Percentiles rank a stretch among this genome's conserved stretches.
phyloP scores from a whole-genome alignment of 2,888 invertebrate species.

The Chalcis sispes region DNA sequence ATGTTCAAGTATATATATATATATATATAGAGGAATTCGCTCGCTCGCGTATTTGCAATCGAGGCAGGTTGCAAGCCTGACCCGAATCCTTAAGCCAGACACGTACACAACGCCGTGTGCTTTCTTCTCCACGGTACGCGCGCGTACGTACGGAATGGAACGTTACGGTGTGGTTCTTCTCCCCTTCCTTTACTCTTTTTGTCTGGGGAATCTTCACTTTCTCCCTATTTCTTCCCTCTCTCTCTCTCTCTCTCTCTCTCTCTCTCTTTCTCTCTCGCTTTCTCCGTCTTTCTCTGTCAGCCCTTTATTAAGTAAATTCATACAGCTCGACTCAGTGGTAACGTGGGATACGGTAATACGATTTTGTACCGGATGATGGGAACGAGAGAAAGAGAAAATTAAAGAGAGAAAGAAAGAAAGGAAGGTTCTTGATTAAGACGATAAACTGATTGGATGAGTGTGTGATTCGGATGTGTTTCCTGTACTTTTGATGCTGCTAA shows the following conservation, averaged over 20 bases:
- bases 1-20: too few species aligned
- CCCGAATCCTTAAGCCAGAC: conserved; percentile 69
- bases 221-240: too few species aligned
- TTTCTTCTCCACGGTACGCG: conserved; percentile 54
- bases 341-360: conserved; percentile 11
- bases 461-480: too few species aligned
- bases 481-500: too few species aligned
- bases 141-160: neutral
- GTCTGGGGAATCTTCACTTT: too few species aligned
- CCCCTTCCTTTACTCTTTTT: too few species aligned
- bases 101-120: conserved; percentile 37
- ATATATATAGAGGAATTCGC: neutral
- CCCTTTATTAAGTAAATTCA: conserved; percentile 39
- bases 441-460: neutral
- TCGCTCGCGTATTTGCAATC: conserved; percentile 69
- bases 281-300: neutral
- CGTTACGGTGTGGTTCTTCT: too few species aligned
- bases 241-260: too few species aligned
- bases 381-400: too few species aligned
- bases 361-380: conserved; percentile 3
- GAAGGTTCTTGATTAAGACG: conserved; percentile 27
- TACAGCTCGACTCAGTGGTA: neutral
- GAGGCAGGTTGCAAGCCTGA: conserved; percentile 71
- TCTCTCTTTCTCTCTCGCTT: too few species aligned
- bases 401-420: too few species aligned